Conservation (phyloP, 2,888 invertebrate genomes). For the Lepeophtheirus nordmannii region DNA sequence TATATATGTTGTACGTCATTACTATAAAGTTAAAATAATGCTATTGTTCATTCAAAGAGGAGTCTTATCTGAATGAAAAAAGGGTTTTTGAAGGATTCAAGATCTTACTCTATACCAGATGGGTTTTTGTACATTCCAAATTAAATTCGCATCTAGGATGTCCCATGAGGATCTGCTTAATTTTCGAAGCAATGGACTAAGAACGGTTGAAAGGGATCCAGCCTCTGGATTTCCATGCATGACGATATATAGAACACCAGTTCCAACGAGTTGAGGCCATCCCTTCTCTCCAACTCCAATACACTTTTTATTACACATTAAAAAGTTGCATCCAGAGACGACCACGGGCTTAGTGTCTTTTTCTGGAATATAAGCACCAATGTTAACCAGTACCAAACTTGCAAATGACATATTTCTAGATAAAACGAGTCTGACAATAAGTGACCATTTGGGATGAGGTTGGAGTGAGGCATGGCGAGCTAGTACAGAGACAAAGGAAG, state of each 20-base stretch:
- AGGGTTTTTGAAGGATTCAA: no score
- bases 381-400: neutral
- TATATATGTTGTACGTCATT: no score
- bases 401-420: conserved; percentile 12
- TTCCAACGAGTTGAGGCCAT: conserved; percentile 10
- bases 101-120: conserved; percentile 14
- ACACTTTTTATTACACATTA: conserved; percentile 14
- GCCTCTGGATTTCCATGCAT: conserved; percentile 17
- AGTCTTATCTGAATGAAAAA: no score
- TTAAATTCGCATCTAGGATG: neutral
- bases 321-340: neutral
- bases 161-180: conserved; percentile 6
- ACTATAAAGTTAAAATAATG: no score
- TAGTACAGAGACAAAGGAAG: conserved; percentile 6
- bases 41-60: no score
- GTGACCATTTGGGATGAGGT: conserved; percentile 11
- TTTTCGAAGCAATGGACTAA: neutral
- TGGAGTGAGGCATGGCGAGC: conserved; percentile 7
- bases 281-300: neutral
- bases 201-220: neutral
- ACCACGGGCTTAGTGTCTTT: neutral
- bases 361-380: conserved; percentile 15
- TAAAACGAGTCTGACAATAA: conserved; percentile 7
- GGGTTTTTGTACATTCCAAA: conserved; percentile 19
- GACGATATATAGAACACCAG: conserved; percentile 3